Evolutionary conservation across 2,797 vertebrate species (phyloP).

Genomic region (Rhabdophis nuchalis): DNA sequence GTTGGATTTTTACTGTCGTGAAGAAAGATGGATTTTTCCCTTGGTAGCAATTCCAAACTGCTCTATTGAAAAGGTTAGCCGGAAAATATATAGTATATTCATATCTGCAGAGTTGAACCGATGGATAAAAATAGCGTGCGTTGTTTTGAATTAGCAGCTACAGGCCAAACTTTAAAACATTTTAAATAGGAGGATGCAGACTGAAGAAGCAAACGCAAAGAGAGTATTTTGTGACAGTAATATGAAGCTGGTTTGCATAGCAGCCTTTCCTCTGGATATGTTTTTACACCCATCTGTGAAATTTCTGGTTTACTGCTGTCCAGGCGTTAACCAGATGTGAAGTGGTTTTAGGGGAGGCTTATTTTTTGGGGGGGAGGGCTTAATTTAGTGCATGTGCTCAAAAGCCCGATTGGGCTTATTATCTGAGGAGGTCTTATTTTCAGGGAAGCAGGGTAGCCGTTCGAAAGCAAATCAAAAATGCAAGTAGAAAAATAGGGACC

Average conservation of each 20-base stretch:
- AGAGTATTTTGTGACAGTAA: not conserved
- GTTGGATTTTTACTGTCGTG: slow-evolving; percentile 22
- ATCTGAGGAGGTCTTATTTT: too few relatives aligned
- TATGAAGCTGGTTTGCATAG: not conserved
- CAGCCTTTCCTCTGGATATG: not conserved
- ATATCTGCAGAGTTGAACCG: not conserved
- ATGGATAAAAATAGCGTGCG: not conserved
- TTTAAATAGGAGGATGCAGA: not conserved
- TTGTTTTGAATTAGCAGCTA: not conserved
- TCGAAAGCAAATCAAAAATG: too few relatives aligned
- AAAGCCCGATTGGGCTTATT: too few relatives aligned
- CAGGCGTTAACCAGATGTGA: not conserved
- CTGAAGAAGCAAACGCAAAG: not conserved
- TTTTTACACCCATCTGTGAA: not conserved
- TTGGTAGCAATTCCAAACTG: not conserved
- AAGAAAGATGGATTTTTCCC: not conserved
- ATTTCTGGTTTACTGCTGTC: not conserved
- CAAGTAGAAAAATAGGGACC: too few relatives aligned
- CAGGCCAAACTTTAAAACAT: not conserved
- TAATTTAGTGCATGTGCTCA: too few relatives aligned
- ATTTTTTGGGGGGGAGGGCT: too few relatives aligned
- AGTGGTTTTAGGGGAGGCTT: too few relatives aligned
- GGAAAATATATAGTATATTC: not conserved
- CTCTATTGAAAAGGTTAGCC: not conserved
- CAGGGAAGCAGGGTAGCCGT: too few relatives aligned